phyloP scores from a whole-genome alignment of 1,140 invertebrate genomes.

The Ptiloglossa arizonensis region DNA sequence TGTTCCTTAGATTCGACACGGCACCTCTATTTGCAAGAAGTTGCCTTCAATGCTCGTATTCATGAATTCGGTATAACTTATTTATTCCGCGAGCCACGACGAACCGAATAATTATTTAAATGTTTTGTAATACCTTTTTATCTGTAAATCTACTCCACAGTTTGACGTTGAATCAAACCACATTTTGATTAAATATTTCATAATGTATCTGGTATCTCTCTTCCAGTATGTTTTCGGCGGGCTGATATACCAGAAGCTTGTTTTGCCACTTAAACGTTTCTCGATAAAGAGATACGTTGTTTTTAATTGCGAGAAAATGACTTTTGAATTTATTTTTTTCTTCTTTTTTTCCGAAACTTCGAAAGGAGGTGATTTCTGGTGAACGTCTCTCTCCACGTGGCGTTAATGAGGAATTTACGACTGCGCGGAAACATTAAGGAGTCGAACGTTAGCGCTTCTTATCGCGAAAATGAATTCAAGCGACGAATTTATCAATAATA shows the following conservation, averaged over 20 bases:
- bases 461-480: no score
- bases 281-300: conserved; percentile 9
- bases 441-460: no score
- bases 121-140: not conserved
- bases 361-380: not conserved
- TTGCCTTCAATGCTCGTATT: no score
- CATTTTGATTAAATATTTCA: conserved; percentile 7
- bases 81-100: no score
- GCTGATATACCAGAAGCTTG: conserved; percentile 1
- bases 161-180: not conserved
- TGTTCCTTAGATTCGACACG: no score
- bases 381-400: no score
- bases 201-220: not conserved
- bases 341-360: not conserved
- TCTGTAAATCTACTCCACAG: not conserved
- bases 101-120: no score
- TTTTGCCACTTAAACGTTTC: not conserved
- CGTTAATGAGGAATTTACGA: no score
- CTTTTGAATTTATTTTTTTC: not conserved
- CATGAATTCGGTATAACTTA: no score
- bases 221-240: not conserved
- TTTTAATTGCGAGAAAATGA: not conserved
- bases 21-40: no score
- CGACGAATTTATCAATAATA: no score
- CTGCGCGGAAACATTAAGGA: no score